These are phyloP conservation scores for Sarcophilus harrisii DNA, from an alignment of 2,797 vertebrate genomes.

Conservation along the genomic window DNA sequence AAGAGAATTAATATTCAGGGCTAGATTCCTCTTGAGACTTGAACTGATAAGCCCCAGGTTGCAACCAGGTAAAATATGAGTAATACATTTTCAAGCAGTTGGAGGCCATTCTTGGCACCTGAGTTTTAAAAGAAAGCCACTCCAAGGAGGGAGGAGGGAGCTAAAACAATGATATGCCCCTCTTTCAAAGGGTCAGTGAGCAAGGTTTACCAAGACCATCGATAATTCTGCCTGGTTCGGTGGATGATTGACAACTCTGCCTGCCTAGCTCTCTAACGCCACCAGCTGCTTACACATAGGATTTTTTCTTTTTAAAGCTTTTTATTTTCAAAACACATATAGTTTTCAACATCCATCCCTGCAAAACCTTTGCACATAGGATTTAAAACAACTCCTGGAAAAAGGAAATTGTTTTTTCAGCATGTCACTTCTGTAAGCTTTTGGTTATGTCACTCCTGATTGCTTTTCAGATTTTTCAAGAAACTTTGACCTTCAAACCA, in stretches of 20 bases:
- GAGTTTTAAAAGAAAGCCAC: neutral
- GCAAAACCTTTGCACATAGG: neutral
- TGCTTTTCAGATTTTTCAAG: constrained; percentile 44
- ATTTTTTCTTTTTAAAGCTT: neutral
- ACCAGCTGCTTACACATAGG: constrained; percentile 3
- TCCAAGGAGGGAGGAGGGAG: neutral
- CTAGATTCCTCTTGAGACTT: neutral
- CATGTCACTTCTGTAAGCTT: constrained; percentile 42
- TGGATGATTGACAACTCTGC: neutral
- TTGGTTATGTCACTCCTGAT: constrained; percentile 2
- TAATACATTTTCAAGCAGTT: neutral
- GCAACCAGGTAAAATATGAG: neutral
- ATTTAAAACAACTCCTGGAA: constrained; percentile 17
- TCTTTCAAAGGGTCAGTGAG: neutral
- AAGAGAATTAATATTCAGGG: neutral
- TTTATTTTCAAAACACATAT: too few relatives aligned
- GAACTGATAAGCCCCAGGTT: neutral
- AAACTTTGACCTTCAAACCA: constrained; percentile 42
- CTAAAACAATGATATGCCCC: neutral
- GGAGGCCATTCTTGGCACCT: neutral
- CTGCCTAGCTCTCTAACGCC: constrained; percentile 27
- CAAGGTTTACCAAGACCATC: neutral
- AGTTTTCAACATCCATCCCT: too few relatives aligned
- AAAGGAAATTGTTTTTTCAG: constrained; percentile 52
- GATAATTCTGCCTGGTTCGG: neutral